Evolutionary conservation across 2,888 invertebrate species (phyloP), one percentile per base, ranked within the genome.

Genomic region (Megastigmus dorsalis): DNA sequence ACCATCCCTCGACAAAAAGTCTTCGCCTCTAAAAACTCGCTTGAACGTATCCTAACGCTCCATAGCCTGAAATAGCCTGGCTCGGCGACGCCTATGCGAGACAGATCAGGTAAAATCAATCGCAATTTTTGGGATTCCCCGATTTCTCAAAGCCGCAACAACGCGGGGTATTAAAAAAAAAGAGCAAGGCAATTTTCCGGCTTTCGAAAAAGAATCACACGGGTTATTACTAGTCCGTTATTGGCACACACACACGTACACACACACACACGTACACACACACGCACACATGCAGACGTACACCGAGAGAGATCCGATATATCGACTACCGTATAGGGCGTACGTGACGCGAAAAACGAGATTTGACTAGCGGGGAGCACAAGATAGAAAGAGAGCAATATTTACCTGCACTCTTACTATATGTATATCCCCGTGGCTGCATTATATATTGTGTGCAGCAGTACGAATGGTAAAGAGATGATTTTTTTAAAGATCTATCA

Each of bases 281-380:
- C n/a, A n/a, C n/a, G n/a, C n/a, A n/a, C n/a, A n/a, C n/a, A n/a
- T n/a, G n/a, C n/a, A n/a, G n/a, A n/a, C n/a, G n/a, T n/a, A n/a
- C n/a, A n/a, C n/a, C n/a, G n/a, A 41, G 28, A 48, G 50, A 33
- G 59, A 60, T 60, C n/a, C 66, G 62, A 68, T 74, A 68, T 48
- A 74, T 74, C 62, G 62, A 43, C 30, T 72, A 52, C 3, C 52
- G 15, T 30, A 26, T 6, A 26, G 5, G 38, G 15, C 41, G 33
- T 6, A 26, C 13, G 38, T 20, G 33, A 52, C 41, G 36, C 41
- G 23, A 72, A n/a, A n/a, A 72, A 72, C 60, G 63, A 54, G 54
- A 67, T 73, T 73, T 67, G 67, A 62, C 67, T 52, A 30, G 30
- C 2, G 43, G 5, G 28, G 15, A 30, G 2, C 9, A 20, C 38